phyloP scores from a whole-genome alignment of 2,113 vertebrate genomes.

The Craseonycteris thonglongyai region DNA sequence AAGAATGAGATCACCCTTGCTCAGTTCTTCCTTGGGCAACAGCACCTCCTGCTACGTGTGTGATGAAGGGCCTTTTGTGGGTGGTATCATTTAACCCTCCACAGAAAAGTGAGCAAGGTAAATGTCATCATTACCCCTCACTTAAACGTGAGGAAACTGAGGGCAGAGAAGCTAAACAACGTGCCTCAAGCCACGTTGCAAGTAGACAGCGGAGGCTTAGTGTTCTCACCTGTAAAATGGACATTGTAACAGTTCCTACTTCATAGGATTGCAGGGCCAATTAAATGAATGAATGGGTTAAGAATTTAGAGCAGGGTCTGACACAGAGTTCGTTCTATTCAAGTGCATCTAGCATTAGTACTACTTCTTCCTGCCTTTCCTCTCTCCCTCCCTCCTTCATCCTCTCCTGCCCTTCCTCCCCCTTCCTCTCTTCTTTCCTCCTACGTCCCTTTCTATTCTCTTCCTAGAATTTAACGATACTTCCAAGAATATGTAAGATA shows the following conservation, averaged over 20 bases:
- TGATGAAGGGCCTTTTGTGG: neutral
- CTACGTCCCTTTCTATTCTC: neutral
- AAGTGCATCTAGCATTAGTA: neutral
- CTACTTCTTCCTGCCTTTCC: neutral
- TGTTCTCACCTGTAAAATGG: too few relatives aligned
- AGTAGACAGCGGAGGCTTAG: neutral
- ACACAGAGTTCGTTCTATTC: neutral
- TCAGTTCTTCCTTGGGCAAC: too few relatives aligned
- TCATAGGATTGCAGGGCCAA: neutral
- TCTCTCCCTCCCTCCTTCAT: neutral
- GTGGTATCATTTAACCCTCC: neutral
- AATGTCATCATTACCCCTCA: neutral
- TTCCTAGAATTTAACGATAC: neutral
- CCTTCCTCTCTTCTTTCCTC: neutral
- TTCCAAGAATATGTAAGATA: neutral
- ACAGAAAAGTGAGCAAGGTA: neutral
- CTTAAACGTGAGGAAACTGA: neutral
- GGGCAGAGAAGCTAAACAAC: too few relatives aligned
- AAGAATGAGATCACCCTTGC: neutral
- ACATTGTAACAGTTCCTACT: too few relatives aligned
- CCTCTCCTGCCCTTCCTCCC: rapidly evolving
- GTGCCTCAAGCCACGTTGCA: neutral
- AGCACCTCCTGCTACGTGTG: neutral
- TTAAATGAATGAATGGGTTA: neutral
- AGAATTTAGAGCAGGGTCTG: neutral